Evolutionary conservation across 2,797 vertebrate species (phyloP), one percentile per base, ranked within the genome.

Genomic region (Sorex maritimensis): DNA sequence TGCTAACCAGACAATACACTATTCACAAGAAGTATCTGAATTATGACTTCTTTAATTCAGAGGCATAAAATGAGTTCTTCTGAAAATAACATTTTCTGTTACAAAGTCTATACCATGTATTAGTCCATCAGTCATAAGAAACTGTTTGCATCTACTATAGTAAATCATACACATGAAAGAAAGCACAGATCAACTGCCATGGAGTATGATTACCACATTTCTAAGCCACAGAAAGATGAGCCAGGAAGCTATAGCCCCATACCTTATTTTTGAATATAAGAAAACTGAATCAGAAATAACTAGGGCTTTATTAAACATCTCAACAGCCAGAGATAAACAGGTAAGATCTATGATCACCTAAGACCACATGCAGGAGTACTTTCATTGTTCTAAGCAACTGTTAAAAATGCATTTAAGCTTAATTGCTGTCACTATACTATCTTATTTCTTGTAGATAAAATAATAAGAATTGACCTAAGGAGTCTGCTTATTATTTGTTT

Each of bases 391-490:
- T 83, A 28, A 52, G 46, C 19, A 75, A 63, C 23, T 24, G 28
- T n/a, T 74, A 77, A 30, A 85, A 88, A 65, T 26, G 52, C 8
- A 26, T 74, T 92, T 41, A 75, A 87, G 44, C 52, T 88, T 71
- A 92, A 12, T 21, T 34, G 13, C 28, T 90, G 15, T 23, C 68
- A 67, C 72, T 80, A 46, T 34, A 23, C 38, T 79, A 46, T 1
- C n/a, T 87, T 86, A 87, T 90, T 93, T 93, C n/a, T 72, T 92
- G 77, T 5, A 63, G 74, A 87, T 17, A 84, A 89, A 91, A 26
- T 81, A 88, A 65, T 67, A 88, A 89, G 23, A 88, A 58, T 80
- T 84, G 28, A 61, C 90, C 30, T 23, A 46, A 71, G 41, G 26
- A 88, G 24, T 5, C 21, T 72, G 1, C 10, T 52, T 28, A 72